A percentile compares a stretch with the other conserved stretches of the same genome.
Conservation (phyloP, 2,888 invertebrate species). For the Maniola hyperantus region DNA sequence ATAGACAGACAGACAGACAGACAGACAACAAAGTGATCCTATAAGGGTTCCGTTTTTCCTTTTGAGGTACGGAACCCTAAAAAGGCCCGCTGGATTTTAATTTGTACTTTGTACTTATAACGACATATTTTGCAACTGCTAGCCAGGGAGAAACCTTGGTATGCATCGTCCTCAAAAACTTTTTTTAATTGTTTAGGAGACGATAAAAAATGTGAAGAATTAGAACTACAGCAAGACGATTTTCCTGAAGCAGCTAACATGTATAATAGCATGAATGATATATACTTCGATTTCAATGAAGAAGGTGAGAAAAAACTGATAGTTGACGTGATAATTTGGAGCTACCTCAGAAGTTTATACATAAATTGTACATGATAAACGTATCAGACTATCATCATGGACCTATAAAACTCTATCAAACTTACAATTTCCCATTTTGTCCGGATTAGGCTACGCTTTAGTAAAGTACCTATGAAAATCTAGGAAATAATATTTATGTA, state of each 20-base stretch:
- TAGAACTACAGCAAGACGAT: slow-evolving; percentile 49
- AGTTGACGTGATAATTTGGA: neutral
- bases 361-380: neutral
- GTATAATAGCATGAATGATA: slow-evolving; percentile 27
- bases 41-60: too few species aligned
- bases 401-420: too few species aligned
- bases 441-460: too few species aligned
- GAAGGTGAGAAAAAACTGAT: slow-evolving; percentile 44
- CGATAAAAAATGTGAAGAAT: slow-evolving; percentile 56
- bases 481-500: too few species aligned
- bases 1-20: too few species aligned
- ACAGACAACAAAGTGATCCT: too few species aligned
- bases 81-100: too few species aligned
- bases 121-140: neutral
- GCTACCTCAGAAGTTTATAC: neutral
- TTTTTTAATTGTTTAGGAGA: slow-evolving; percentile 50
- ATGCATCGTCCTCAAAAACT: neutral
- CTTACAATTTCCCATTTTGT: too few species aligned
- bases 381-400: too few species aligned
- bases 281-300: slow-evolving; percentile 43
- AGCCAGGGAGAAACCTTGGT: neutral
- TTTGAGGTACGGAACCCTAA: too few species aligned
- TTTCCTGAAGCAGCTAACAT: slow-evolving; percentile 38
- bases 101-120: too few species aligned
- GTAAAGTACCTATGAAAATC: too few species aligned